phyloP scores from a whole-genome alignment of 2,797 vertebrate genomes.

The Coilia nasus region DNA sequence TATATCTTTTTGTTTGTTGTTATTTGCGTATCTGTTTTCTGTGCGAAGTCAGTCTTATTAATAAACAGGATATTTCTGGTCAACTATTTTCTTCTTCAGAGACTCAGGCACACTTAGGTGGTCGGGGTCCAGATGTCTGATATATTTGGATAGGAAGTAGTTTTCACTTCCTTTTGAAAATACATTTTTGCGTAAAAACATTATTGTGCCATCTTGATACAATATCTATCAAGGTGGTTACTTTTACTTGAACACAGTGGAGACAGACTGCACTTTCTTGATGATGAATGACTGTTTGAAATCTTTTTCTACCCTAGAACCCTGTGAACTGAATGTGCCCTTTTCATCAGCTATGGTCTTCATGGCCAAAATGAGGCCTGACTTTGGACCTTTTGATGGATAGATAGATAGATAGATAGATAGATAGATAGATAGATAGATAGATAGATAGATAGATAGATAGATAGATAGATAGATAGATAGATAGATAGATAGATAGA shows the following conservation, averaged over 20 bases:
- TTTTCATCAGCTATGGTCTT: neutral
- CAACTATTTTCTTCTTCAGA: neutral
- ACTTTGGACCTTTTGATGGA: neutral
- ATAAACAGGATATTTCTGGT: slow-evolving; percentile 7
- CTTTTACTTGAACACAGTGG: neutral
- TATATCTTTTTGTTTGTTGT: slow-evolving; percentile 39
- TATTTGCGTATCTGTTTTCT: slow-evolving; percentile 21
- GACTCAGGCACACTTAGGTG: neutral
- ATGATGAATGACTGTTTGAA: neutral
- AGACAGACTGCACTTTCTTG: neutral
- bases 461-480: too few species aligned
- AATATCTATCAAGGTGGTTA: neutral
- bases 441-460: too few species aligned
- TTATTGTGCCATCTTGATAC: too few species aligned
- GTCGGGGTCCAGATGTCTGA: neutral
- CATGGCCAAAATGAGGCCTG: neutral
- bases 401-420: too few species aligned
- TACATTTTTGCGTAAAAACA: too few species aligned
- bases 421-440: too few species aligned
- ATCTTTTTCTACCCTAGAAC: too few species aligned
- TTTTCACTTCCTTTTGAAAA: neutral
- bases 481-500: too few species aligned
- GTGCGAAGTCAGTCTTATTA: slow-evolving; percentile 1
- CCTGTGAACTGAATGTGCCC: neutral
- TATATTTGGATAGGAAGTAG: neutral